These are phyloP conservation scores for Coleophora deauratella DNA, from an alignment of 2,888 invertebrate species.

Conservation along the genomic window DNA sequence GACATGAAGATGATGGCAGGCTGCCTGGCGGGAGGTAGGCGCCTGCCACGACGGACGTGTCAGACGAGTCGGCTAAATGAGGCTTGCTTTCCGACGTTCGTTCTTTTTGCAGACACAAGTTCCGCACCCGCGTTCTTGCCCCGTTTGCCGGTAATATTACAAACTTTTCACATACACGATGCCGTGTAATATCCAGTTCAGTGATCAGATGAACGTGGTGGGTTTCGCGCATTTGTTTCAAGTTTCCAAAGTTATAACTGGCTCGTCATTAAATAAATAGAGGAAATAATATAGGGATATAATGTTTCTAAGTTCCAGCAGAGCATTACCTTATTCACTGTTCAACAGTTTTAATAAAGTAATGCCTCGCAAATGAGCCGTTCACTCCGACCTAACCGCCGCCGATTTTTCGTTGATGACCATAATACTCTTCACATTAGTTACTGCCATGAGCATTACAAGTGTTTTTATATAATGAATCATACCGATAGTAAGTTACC, in stretches of 20 bases:
- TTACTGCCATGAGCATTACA: constrained; percentile 1
- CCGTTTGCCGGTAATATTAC: too few relatives aligned
- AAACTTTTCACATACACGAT: too few relatives aligned
- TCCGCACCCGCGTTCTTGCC: background rate
- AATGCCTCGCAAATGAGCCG: constrained; percentile 10
- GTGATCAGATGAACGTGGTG: too few relatives aligned
- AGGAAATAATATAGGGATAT: too few relatives aligned
- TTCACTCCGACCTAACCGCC: background rate
- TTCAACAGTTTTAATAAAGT: constrained; percentile 9
- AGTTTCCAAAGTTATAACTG: too few relatives aligned
- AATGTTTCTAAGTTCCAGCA: too few relatives aligned
- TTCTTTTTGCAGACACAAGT: background rate
- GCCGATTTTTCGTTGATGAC: constrained; percentile 6
- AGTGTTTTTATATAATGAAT: too few relatives aligned
- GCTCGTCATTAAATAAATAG: too few relatives aligned
- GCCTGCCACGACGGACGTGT: constrained; percentile 10
- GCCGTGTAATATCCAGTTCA: too few relatives aligned
- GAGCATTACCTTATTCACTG: background rate
- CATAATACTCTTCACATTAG: constrained; percentile 4
- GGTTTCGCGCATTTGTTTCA: too few relatives aligned
- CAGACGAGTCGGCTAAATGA: constrained; percentile 11
- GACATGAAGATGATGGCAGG: constrained; percentile 21
- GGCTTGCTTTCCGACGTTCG: background rate
- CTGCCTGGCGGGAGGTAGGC: constrained; percentile 3
- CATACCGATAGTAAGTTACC: background rate